Conservation (phyloP, 2,888 invertebrate genomes). For the Lapara coniferarum region DNA sequence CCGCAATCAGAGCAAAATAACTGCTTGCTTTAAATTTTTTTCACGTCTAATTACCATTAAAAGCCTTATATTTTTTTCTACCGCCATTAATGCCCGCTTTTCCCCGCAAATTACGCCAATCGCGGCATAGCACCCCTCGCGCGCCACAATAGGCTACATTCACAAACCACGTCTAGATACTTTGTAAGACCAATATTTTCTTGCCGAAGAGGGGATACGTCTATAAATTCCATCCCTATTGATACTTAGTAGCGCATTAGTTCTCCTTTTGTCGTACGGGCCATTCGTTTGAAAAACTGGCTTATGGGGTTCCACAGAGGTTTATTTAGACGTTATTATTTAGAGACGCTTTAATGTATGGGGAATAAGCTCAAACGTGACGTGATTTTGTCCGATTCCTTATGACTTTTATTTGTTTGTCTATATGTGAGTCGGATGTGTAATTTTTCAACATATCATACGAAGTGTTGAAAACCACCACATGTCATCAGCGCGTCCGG, state of each 20-base stretch:
- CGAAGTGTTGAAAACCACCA: no score
- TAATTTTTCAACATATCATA: no score
- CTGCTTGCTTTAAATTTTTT: no score
- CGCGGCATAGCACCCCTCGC: constrained; percentile 42
- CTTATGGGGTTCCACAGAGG: constrained; percentile 50
- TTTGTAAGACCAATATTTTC: constrained; percentile 82
- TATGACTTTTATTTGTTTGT: not conserved
- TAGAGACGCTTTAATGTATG: constrained; percentile 16
- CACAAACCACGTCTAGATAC: constrained; percentile 78
- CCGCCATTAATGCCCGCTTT: constrained; percentile 25
- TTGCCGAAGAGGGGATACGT: constrained; percentile 70
- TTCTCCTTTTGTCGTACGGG: constrained; percentile 71
- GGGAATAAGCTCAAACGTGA: not conserved
- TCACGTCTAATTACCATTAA: no score
- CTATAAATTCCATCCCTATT: constrained; percentile 79
- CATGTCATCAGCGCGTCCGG: no score
- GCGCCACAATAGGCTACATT: constrained; percentile 70
- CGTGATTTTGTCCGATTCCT: not conserved
- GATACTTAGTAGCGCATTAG: constrained; percentile 80
- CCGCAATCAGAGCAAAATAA: no score
- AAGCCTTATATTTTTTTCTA: no score
- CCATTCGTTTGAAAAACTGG: constrained; percentile 74
- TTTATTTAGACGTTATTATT: constrained; percentile 47
- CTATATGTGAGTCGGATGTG: no score
- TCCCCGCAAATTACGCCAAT: constrained; percentile 38